phyloP scores from a whole-genome alignment of 2,797 vertebrate genomes.

The Mormyrus proboscirostris region DNA sequence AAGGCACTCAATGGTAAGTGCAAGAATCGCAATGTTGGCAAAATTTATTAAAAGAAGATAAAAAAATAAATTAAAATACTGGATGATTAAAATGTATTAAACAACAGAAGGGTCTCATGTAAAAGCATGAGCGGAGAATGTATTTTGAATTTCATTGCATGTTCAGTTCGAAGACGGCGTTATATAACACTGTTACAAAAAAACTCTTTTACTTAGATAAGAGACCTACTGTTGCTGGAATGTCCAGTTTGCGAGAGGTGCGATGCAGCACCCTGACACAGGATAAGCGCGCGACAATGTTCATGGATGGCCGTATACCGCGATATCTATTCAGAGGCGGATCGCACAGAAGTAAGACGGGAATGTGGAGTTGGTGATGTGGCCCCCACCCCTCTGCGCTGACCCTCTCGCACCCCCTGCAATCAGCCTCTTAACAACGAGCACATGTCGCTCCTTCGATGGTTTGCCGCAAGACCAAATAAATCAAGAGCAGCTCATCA shows the following conservation, averaged over 20 bases:
- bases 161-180: neutral
- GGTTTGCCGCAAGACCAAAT: slow-evolving; percentile 11
- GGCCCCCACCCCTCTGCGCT: neutral
- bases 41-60: neutral
- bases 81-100: neutral
- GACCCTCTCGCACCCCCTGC: neutral
- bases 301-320: neutral
- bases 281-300: neutral
- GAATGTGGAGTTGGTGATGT: neutral
- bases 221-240: neutral
- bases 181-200: neutral
- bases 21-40: neutral
- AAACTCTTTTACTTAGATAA: neutral
- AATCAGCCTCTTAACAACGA: neutral
- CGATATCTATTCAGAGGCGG: neutral
- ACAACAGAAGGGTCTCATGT: neutral
- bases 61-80: neutral
- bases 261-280: neutral
- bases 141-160: neutral
- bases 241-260: neutral
- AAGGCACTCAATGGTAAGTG: neutral
- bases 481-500: slow-evolving; percentile 22
- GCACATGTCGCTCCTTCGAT: neutral
- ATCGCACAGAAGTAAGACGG: neutral
- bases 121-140: neutral